Base-by-base conservation (phyloP, 2,797 vertebrate genomes). In the Sandelia bainsii region DNA sequence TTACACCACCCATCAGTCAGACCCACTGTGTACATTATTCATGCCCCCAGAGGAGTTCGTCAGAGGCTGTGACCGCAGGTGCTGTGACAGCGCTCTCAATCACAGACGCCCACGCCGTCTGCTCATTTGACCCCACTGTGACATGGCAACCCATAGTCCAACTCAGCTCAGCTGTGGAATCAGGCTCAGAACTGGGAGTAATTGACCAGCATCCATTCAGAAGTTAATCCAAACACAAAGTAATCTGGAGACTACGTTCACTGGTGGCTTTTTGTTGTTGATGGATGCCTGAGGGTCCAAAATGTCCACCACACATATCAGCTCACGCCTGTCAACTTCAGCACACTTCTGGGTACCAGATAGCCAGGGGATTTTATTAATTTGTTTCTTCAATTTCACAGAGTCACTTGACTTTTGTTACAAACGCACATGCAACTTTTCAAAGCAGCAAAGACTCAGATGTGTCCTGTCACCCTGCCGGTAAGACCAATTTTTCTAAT, bases 341-440 rank as follows among this genome's bases (percentile, higher is more conserved):
- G 84, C 71, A 77, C 59, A 78, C 77, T 82, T 46, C 65, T 48
- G 73, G 77, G 71, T 88, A 84, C 92, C 81, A 72, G 68, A 92
- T 85, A 74, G 83, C 84, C 60, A 22, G 62, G 69, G 71, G 82
- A 90, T 82, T 90, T 80, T 88, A 93, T 93, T 90, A 87, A 91
- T 89, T 91, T 87, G 86, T 91, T 91, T 92, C 89, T 92, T 91
- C 83, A 89, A 85, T 92, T 93, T 92, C 85, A 81, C 74, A 84
- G 69, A 73, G 79, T 37, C 85, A 63, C 82, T 90, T 92, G 92
- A 91, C 86, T 93, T 88, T 72, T 80, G 67, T 69, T 73, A 64
- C 76, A 72, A 66, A 79, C 69, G 29, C 69, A 69, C 65, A 64
- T 59, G 42, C 52, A 7, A 66, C 46, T 68, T 77, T 72, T 57